phyloP scores from a whole-genome alignment of 2,113 vertebrate genomes.

The Rutilus rutilus region DNA sequence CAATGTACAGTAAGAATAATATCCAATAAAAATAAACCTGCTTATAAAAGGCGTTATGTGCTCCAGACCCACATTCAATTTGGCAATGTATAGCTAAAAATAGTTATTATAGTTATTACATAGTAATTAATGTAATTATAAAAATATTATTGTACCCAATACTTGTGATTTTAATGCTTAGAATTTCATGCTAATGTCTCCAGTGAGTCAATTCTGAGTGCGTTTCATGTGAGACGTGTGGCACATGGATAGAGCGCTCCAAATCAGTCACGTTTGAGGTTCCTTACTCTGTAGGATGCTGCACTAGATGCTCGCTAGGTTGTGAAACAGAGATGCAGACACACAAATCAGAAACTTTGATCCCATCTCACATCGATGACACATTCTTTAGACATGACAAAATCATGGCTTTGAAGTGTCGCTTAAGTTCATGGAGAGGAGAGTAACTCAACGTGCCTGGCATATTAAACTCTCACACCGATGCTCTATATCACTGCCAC shows the following conservation, averaged over 20 bases:
- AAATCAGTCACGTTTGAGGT: neutral
- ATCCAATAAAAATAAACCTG: neutral
- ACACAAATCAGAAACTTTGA: slow-evolving; percentile 26
- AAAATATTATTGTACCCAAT: neutral
- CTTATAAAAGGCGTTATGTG: neutral
- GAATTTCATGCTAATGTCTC: neutral
- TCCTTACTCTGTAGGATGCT: neutral
- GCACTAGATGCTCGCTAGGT: neutral
- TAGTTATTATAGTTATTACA: neutral
- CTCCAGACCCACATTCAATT: neutral
- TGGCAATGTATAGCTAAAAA: neutral
- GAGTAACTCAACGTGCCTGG: slow-evolving; percentile 39
- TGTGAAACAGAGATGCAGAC: neutral
- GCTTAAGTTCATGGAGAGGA: slow-evolving; percentile 4
- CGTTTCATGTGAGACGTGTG: neutral
- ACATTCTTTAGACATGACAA: slow-evolving; percentile 45
- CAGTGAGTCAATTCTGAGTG: too few species aligned
- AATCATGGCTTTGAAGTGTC: slow-evolving; percentile 39
- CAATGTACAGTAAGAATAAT: neutral
- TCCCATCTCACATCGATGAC: slow-evolving; percentile 28
- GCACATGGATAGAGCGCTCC: neutral
- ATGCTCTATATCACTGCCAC: slow-evolving; percentile 27
- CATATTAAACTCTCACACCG: slow-evolving; percentile 16
- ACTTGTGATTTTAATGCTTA: neutral
- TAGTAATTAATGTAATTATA: neutral